Conservation (phyloP, 2,888 invertebrate genomes). For the Calameuta idolon region DNA sequence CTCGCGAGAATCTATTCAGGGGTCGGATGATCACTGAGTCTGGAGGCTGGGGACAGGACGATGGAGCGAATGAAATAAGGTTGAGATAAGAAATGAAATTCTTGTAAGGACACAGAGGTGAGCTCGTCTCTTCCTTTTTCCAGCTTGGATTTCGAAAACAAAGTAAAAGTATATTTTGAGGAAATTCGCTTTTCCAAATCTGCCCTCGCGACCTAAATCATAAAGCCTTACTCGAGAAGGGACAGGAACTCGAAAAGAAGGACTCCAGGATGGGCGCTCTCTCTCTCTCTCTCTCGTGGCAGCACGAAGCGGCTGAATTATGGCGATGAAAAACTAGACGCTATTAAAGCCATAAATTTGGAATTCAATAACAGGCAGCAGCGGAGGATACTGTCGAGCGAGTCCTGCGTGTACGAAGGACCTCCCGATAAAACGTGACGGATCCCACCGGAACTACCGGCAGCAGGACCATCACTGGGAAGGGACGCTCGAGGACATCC, state of each 20-base stretch:
- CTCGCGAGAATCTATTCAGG: neutral
- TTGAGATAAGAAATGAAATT: neutral
- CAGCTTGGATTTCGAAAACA: neutral
- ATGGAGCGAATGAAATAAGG: neutral
- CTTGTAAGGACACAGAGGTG: neutral
- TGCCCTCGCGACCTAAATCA: neutral
- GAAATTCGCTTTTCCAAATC: neutral
- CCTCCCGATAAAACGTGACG: neutral
- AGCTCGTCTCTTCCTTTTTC: neutral
- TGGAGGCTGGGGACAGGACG: neutral
- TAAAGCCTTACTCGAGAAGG: neutral
- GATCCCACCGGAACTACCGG: no score
- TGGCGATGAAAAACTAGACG: constrained; percentile 55
- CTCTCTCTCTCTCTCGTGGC: neutral
- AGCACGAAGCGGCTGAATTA: constrained; percentile 50
- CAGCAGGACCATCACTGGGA: no score
- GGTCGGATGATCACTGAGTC: neutral
- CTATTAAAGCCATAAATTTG: constrained; percentile 66
- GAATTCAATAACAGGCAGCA: constrained; percentile 58
- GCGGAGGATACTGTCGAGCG: constrained; percentile 35
- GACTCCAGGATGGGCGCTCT: neutral
- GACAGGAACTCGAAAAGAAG: neutral
- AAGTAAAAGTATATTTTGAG: neutral
- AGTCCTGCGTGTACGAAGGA: neutral
- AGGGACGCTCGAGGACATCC: no score